These are phyloP conservation scores for Molanna angustata DNA, from an alignment of 2,888 invertebrate genomes.

Conservation along the genomic window DNA sequence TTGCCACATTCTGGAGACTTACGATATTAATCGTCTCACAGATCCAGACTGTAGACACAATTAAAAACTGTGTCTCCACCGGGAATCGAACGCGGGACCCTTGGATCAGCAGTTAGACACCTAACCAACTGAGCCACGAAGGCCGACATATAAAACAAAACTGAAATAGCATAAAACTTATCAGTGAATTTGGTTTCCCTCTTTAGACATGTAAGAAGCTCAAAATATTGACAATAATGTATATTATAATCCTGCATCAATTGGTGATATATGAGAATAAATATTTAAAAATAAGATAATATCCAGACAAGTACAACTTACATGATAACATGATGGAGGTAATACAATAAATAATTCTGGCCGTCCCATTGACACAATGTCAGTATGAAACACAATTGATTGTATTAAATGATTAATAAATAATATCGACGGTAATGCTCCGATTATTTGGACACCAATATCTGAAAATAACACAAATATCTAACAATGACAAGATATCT, in stretches of 20 bases:
- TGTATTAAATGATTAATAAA: constrained; percentile 64
- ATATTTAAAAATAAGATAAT: background rate
- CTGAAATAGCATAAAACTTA: background rate
- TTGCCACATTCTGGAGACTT: too few relatives aligned
- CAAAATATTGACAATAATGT: background rate
- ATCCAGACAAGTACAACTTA: constrained; percentile 40
- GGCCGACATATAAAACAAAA: too few relatives aligned
- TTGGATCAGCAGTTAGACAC: too few relatives aligned
- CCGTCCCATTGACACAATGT: constrained; percentile 56
- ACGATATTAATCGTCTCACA: too few relatives aligned
- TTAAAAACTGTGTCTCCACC: too few relatives aligned
- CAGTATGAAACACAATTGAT: constrained; percentile 58
- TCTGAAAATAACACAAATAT: background rate
- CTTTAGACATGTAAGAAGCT: background rate
- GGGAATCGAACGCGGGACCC: too few relatives aligned
- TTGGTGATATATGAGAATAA: too few relatives aligned
- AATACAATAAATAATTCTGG: constrained; percentile 62
- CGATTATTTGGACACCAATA: constrained; percentile 54
- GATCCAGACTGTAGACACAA: too few relatives aligned
- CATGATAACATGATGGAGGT: constrained; percentile 60
- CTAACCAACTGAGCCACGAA: too few relatives aligned
- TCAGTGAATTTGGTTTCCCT: background rate
- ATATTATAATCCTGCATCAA: too few relatives aligned
- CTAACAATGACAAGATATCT: too few relatives aligned
- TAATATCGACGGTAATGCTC: constrained; percentile 53